Conservation (phyloP, 1,140 invertebrate species). For the Frieseomelitta varia region DNA sequence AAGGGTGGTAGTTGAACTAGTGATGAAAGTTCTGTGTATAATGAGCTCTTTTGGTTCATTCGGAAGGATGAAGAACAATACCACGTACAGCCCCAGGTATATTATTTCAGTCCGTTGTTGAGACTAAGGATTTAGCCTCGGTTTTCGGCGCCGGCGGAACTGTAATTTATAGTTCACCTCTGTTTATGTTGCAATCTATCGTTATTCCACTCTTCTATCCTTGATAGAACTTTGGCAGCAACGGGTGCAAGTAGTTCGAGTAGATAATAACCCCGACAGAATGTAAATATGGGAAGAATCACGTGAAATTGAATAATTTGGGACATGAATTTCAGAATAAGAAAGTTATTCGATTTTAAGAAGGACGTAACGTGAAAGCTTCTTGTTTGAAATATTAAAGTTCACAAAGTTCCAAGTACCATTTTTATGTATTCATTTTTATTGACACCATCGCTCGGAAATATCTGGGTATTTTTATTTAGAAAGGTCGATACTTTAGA, state of each 20-base stretch:
- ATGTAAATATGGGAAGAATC: not conserved
- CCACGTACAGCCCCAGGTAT: not conserved
- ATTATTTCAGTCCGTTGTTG: not conserved
- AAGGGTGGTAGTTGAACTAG: conserved; percentile 7
- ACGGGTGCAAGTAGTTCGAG: not conserved
- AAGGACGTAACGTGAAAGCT: not conserved
- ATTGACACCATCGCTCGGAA: not conserved
- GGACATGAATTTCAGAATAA: not conserved
- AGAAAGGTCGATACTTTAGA: not conserved
- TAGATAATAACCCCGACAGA: not conserved
- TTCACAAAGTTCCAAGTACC: not conserved
- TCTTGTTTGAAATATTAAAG: not conserved
- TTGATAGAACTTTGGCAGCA: no score
- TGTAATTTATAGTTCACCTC: not conserved
- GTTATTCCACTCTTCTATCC: not conserved
- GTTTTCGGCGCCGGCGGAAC: no score
- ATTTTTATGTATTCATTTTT: not conserved
- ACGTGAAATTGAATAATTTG: not conserved
- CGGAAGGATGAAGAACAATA: conserved; percentile 7
- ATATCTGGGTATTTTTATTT: not conserved
- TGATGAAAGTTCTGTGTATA: not conserved
- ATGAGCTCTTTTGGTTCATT: conserved; percentile 22
- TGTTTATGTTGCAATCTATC: no score
- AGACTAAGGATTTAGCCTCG: not conserved
- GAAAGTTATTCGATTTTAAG: not conserved